phyloP scores from a whole-genome alignment of 2,113 vertebrate species.

The Thinocorus orbignyianus region DNA sequence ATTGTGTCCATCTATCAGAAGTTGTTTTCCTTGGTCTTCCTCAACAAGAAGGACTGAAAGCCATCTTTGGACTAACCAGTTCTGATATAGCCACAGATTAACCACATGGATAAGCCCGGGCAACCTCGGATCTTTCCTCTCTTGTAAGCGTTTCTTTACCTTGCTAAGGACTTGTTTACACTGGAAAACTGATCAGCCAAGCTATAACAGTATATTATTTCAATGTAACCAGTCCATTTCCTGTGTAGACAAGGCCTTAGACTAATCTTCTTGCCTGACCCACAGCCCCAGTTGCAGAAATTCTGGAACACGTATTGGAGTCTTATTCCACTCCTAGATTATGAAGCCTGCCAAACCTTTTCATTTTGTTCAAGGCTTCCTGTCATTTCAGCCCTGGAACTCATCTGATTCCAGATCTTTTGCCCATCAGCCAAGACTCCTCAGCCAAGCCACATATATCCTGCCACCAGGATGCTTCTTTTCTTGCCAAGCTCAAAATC shows the following conservation, averaged over 20 bases:
- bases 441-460: constrained; percentile 3
- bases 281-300: not conserved
- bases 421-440: not conserved
- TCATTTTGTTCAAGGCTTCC: not conserved
- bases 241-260: not conserved
- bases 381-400: not conserved
- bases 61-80: not conserved
- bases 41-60: not conserved
- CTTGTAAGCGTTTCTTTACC: not conserved
- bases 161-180: not conserved
- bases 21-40: not conserved
- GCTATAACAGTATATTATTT: not conserved
- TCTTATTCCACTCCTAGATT: not conserved
- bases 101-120: not conserved
- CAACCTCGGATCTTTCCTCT: not conserved
- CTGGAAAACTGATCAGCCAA: not conserved
- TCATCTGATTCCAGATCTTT: not conserved
- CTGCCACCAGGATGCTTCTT: not conserved
- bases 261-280: not conserved
- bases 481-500: not conserved
- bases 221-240: not conserved
- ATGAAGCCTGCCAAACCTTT: not conserved
- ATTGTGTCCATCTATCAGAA: not conserved
- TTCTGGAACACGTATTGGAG: not conserved
- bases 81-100: not conserved